Evolutionary conservation across 2,797 vertebrate genomes (phyloP), one percentile per base, ranked within the genome.

Genomic region (Acanthurus lineatus): DNA sequence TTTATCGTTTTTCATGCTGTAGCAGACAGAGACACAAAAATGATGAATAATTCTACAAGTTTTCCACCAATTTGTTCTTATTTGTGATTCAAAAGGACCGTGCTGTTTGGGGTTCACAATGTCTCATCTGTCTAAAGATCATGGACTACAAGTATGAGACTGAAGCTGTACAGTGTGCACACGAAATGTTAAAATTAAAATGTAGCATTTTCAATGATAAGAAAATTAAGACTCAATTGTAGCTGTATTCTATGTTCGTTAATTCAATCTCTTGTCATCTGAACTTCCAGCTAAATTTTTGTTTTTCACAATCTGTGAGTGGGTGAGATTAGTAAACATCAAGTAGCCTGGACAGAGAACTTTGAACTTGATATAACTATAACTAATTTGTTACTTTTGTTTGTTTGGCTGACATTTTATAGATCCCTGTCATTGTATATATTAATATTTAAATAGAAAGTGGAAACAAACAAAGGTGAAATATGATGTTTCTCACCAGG

Each of bases 141-240:
- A 19, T 60, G 28, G 57, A 78, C 38, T 40, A 45, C 9, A 74
- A 56, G 42, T 45, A 35, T 28, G 25, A 56, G 59, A 60, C 64
- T 67, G 38, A 66, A 61, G 52, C 20, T 1, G 45, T 66, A 28
- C 56, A 66, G 61, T 11, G 44, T 80, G 64, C 68, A 66, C 22
- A 68, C 64, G 7, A 66, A 67, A 64, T 49, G 28, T 73, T 35
- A 2, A 40, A 66, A 76, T 57, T 48, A 80, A 70, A 77, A 48
- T 11, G 64, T 5, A 28, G 61, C 60, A 44, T 51, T 75, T 66
- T 67, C n/a, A 52, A 69, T 73, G 57, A 44, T 42, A n/a, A n/a
- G 44, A 45, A 86, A 53, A 52, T 58, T 58, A 19, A 32, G 20
- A 63, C 40, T 20, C 14, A 20, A 58, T 62, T 49, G 60, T 82